Conservation (phyloP, 2,888 invertebrate genomes). For the Exephanes ischioxanthus region DNA sequence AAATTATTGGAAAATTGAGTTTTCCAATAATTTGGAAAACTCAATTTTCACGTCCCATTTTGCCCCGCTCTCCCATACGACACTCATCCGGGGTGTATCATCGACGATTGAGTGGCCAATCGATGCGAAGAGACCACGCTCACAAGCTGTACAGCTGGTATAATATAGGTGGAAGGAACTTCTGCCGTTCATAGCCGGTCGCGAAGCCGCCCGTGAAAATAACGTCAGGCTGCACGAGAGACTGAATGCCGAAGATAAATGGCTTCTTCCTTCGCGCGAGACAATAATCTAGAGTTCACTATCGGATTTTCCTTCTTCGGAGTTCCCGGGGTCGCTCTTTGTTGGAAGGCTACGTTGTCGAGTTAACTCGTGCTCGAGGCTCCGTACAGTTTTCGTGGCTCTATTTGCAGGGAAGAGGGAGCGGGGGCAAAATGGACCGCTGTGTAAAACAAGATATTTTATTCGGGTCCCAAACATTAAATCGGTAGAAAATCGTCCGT, state of each 20-base stretch:
- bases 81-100: neutral
- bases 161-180: neutral
- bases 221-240: slow-evolving; percentile 24
- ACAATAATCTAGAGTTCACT: slow-evolving; percentile 3
- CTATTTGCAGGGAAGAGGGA: neutral
- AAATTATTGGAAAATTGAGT: too few species aligned
- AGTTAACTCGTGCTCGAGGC: neutral
- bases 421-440: too few species aligned
- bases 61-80: too few species aligned
- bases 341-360: neutral
- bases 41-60: too few species aligned
- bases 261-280: slow-evolving; percentile 1
- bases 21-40: too few species aligned
- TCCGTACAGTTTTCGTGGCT: neutral
- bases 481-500: too few species aligned
- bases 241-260: slow-evolving; percentile 29
- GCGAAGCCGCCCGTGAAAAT: slow-evolving; percentile 16
- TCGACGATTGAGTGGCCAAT: neutral
- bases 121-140: neutral
- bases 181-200: neutral
- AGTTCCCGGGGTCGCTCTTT: neutral
- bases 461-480: neutral
- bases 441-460: too few species aligned
- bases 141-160: neutral
- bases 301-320: slow-evolving; percentile 1